These are phyloP conservation scores for Willowsia nigromaculata DNA, from an alignment of 2,888 invertebrate genomes.

Conservation along the genomic window DNA sequence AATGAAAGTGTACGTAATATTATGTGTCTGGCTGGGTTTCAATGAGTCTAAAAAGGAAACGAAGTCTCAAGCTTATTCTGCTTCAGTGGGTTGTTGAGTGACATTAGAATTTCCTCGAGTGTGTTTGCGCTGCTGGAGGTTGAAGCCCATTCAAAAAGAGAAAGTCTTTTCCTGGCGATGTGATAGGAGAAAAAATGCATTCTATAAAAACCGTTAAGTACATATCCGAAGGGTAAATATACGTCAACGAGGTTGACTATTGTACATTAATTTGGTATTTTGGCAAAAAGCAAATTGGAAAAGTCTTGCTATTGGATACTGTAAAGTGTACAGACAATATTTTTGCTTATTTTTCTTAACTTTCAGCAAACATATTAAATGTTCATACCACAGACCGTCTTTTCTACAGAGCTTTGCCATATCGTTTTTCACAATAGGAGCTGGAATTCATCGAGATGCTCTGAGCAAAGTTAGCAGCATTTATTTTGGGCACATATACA, in stretches of 20 bases:
- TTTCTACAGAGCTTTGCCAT: not conserved
- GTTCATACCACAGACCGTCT: not conserved
- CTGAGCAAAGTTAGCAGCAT: not conserved
- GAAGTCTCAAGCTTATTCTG: constrained; percentile 38
- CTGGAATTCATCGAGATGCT: not conserved
- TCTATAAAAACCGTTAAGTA: not conserved
- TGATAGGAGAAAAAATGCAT: not conserved
- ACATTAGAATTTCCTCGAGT: constrained; percentile 57
- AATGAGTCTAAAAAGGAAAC: constrained; percentile 35
- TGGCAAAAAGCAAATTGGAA: not conserved
- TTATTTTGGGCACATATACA: not conserved
- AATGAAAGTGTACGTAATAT: constrained; percentile 27
- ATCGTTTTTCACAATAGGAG: not conserved
- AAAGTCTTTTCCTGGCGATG: not conserved
- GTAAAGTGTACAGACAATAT: no score
- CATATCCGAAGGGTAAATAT: not conserved
- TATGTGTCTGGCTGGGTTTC: constrained; percentile 24
- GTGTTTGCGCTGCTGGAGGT: constrained; percentile 43
- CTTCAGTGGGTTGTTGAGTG: constrained; percentile 55
- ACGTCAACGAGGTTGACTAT: not conserved
- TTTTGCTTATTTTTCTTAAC: no score
- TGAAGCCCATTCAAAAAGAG: not conserved
- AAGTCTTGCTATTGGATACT: not conserved
- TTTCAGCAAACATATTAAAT: no score
- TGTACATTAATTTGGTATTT: not conserved